These are phyloP conservation scores for Halyomorpha halys DNA, from an alignment of 1,140 invertebrate species.

Conservation along the genomic window DNA sequence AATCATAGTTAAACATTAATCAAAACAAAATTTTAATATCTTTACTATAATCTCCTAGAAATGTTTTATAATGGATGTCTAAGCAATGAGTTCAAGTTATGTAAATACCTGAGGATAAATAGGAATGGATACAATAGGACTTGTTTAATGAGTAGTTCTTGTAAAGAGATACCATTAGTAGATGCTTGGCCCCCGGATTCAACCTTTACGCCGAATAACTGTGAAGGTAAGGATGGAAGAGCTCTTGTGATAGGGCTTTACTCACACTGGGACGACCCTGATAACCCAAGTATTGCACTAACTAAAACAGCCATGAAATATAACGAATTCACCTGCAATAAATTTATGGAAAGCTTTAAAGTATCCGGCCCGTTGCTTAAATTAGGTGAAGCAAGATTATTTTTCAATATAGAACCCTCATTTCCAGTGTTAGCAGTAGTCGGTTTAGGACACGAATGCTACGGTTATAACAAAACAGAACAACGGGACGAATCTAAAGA, in stretches of 20 bases:
- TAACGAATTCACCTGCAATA: constrained; percentile 23
- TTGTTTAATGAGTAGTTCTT: not conserved
- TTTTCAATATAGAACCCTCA: constrained; percentile 49
- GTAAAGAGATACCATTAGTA: not conserved
- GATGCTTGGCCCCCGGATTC: constrained; percentile 3
- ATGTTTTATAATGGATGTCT: too few relatives aligned
- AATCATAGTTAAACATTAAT: too few relatives aligned
- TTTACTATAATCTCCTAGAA: too few relatives aligned
- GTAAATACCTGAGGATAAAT: too few relatives aligned
- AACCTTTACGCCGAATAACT: not conserved
- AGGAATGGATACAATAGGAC: too few relatives aligned
- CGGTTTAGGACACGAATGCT: constrained; percentile 52
- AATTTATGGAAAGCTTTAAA: constrained; percentile 24
- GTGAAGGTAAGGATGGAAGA: constrained; percentile 21
- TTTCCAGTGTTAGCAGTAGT: constrained; percentile 56
- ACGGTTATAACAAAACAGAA: constrained; percentile 49
- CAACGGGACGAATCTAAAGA: constrained; percentile 57
- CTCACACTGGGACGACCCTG: constrained; percentile 12
- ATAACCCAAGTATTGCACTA: constrained; percentile 8
- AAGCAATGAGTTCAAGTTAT: too few relatives aligned
- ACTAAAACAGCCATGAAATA: constrained; percentile 27
- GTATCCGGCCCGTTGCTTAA: constrained; percentile 34
- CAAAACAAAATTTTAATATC: too few relatives aligned
- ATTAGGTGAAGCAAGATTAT: constrained; percentile 46
- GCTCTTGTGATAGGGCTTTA: constrained; percentile 22